Conservation (phyloP, 2,113 vertebrate genomes). For the Coregonus clupeaformis region DNA sequence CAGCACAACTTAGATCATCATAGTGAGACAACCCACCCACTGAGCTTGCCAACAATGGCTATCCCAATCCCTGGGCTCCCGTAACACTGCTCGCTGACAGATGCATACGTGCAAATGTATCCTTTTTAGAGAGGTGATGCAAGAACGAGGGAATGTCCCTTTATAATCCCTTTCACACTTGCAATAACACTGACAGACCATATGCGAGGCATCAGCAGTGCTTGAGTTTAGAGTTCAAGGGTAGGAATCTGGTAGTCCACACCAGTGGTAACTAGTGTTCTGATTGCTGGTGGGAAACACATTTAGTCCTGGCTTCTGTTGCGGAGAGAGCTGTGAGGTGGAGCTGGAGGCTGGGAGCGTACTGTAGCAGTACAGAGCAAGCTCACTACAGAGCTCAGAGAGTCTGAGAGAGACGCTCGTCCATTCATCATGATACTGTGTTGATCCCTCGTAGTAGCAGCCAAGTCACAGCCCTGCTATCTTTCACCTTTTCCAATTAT, state of each 20-base stretch:
- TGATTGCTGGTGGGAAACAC: no score
- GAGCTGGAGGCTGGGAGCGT: background rate
- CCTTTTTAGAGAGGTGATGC: background rate
- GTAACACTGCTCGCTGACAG: background rate
- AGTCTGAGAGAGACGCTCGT: background rate
- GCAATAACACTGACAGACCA: no score
- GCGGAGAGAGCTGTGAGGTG: background rate
- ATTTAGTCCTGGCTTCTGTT: no score
- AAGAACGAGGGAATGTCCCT: background rate
- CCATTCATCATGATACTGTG: constrained; percentile 4
- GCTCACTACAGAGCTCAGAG: no score
- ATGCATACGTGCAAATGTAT: no score
- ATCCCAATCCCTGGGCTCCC: no score
- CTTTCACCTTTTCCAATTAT: constrained; percentile 25
- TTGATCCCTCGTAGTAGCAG: constrained; percentile 24
- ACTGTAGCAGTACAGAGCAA: background rate
- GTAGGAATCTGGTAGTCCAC: no score
- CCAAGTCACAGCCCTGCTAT: constrained; percentile 1
- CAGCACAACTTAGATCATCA: background rate
- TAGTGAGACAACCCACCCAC: background rate
- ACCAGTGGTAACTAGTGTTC: no score
- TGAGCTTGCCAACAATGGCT: background rate
- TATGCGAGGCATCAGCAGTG: no score
- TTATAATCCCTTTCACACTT: no score
- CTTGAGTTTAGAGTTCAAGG: no score